Conservation (phyloP, 2,888 invertebrate genomes). For the Cotesia congregata region DNA sequence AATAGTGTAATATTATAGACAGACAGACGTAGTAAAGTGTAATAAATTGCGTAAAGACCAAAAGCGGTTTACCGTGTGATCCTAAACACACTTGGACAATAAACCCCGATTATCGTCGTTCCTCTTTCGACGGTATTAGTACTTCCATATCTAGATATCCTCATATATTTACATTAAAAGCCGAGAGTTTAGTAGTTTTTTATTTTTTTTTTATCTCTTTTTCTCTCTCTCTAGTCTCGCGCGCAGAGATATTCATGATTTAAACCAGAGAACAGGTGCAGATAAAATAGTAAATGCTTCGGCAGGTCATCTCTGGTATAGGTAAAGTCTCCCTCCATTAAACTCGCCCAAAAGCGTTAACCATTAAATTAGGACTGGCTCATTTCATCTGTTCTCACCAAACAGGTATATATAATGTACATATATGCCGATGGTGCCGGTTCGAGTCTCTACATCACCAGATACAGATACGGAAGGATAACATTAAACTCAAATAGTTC, state of each 20-base stretch:
- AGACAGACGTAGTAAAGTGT: conserved; percentile 3
- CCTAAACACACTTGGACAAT: conserved; percentile 25
- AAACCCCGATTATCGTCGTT: conserved; percentile 17
- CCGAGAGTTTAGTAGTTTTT: not conserved
- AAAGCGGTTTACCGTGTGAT: conserved; percentile 22
- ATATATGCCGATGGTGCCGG: not conserved
- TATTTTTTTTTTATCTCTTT: not conserved
- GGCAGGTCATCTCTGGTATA: not conserved
- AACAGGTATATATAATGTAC: conserved; percentile 13
- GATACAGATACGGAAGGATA: conserved; percentile 22
- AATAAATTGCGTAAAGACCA: conserved; percentile 31
- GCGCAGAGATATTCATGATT: not conserved
- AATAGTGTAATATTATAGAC: conserved; percentile 8
- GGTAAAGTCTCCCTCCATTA: conserved; percentile 10
- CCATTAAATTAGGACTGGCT: conserved; percentile 28
- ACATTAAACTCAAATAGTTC: conserved; percentile 10
- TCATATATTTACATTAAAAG: not conserved
- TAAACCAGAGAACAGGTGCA: not conserved
- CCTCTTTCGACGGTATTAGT: conserved; percentile 5
- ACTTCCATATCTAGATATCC: not conserved
- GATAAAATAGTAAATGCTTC: not conserved
- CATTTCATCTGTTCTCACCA: conserved; percentile 3
- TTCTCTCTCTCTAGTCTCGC: not conserved
- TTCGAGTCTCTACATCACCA: not conserved
- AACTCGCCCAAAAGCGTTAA: conserved; percentile 13